Percentiles rank a stretch among this genome's conserved stretches.
Conservation (phyloP, 2,888 invertebrate species). For the Nephrotoma guestfalica region DNA sequence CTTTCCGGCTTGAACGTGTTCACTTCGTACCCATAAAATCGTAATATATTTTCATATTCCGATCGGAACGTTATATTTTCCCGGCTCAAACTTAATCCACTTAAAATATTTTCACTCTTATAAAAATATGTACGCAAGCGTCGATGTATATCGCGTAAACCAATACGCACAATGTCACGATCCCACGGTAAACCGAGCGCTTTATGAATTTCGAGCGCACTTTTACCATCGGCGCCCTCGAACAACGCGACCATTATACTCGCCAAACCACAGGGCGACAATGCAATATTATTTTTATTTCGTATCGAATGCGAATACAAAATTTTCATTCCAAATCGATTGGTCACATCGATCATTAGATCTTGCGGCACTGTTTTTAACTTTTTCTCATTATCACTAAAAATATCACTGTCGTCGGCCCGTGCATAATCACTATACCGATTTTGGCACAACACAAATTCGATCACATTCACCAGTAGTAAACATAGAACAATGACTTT, state of each 20-base stretch:
- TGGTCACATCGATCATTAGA: slow-evolving; percentile 66
- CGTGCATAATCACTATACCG: background rate
- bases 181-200: slow-evolving; percentile 57
- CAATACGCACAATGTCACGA: slow-evolving; percentile 56
- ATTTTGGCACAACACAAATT: background rate
- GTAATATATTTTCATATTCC: slow-evolving; percentile 56
- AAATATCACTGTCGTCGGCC: background rate
- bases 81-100: slow-evolving; percentile 63
- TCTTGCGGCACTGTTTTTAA: slow-evolving; percentile 41
- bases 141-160: slow-evolving; percentile 69
- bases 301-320: slow-evolving; percentile 55
- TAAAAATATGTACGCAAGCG: slow-evolving; percentile 72
- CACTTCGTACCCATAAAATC: slow-evolving; percentile 65
- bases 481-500: background rate
- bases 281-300: slow-evolving; percentile 66
- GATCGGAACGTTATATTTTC: slow-evolving; percentile 60
- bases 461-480: background rate
- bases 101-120: slow-evolving; percentile 59
- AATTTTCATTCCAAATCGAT: slow-evolving; percentile 54
- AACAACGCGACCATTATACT: slow-evolving; percentile 65
- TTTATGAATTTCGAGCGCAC: slow-evolving; percentile 55
- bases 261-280: slow-evolving; percentile 69
- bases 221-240: slow-evolving; percentile 61
- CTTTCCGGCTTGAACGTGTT: background rate
- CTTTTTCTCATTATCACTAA: slow-evolving; percentile 7